Evolutionary conservation across 2,113 vertebrate species (phyloP).

Genomic region (Fregata magnificens): DNA sequence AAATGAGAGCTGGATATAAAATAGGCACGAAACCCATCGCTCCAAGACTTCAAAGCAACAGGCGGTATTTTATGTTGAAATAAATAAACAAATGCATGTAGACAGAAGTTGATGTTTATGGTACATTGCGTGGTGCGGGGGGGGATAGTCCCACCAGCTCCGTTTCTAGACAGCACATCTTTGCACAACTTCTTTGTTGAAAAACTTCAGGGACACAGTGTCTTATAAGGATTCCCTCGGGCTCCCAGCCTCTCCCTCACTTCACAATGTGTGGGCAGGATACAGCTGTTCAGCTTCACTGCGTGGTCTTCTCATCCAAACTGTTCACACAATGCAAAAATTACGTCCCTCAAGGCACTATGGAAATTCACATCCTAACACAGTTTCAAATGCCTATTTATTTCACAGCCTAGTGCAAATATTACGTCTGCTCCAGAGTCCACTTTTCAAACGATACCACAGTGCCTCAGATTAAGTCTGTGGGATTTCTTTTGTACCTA

Average conservation of each 20-base stretch:
- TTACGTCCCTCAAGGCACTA: slow-evolving; percentile 45
- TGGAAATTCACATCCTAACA: slow-evolving; percentile 46
- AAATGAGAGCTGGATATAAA: background rate
- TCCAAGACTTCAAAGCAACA: slow-evolving; percentile 48
- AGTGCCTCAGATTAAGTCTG: background rate
- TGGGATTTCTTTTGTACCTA: background rate
- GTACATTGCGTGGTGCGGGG: accelerated
- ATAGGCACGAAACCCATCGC: background rate
- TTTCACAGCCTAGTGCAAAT: slow-evolving; percentile 19
- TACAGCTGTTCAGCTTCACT: slow-evolving; percentile 57
- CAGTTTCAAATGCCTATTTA: slow-evolving; percentile 33
- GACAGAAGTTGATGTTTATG: slow-evolving; percentile 16
- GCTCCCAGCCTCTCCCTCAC: slow-evolving; percentile 40
- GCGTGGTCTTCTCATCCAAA: slow-evolving; percentile 42
- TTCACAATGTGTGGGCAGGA: slow-evolving; percentile 58
- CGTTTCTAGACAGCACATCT: background rate
- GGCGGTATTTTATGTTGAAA: background rate
- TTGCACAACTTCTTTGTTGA: slow-evolving; percentile 17
- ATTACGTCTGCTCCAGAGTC: background rate
- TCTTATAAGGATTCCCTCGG: slow-evolving; percentile 11
- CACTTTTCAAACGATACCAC: background rate
- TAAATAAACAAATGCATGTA: slow-evolving; percentile 6
- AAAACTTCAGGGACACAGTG: background rate
- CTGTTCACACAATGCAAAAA: slow-evolving; percentile 29
- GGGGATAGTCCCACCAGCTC: background rate